A percentile compares a stretch with the other conserved stretches of the same genome.
These are phyloP conservation scores for Drosophila pegasa DNA, from an alignment of 2,888 invertebrate species.

Conservation along the genomic window DNA sequence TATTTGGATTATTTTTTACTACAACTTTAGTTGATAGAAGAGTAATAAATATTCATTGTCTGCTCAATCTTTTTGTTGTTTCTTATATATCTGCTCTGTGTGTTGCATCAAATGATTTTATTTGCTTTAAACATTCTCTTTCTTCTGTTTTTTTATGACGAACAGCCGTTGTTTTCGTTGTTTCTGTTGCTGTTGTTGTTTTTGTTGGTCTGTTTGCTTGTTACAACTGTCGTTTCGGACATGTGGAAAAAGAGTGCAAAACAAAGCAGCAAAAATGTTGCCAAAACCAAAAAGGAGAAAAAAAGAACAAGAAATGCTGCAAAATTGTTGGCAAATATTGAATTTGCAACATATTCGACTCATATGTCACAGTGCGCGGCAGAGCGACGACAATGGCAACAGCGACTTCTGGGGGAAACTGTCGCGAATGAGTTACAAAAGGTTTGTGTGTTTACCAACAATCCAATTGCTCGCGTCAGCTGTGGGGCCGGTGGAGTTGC, in stretches of 20 bases:
- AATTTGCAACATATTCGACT: conserved; percentile 83
- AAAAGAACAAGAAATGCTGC: conserved; percentile 65
- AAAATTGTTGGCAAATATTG: conserved; percentile 84
- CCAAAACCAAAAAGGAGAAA: conserved; percentile 44
- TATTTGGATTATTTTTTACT: not conserved
- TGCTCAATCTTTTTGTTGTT: not conserved
- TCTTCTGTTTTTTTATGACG: conserved; percentile 50
- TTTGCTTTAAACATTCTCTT: conserved; percentile 69
- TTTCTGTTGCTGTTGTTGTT: conserved; percentile 45
- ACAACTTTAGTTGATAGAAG: not conserved
- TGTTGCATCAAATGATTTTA: conserved; percentile 74
- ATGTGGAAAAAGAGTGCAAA: conserved; percentile 35
- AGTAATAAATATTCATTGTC: not conserved
- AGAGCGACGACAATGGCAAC: conserved; percentile 34
- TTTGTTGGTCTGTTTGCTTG: conserved; percentile 58
- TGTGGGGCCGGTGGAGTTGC: conserved; percentile 10
- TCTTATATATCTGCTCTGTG: conserved; percentile 40
- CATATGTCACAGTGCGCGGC: conserved; percentile 68
- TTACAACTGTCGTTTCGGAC: conserved; percentile 66
- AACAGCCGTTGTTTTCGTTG: conserved; percentile 28
- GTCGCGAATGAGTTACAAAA: conserved; percentile 74
- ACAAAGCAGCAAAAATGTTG: conserved; percentile 23
- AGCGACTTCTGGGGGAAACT: conserved; percentile 10
- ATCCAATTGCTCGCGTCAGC: conserved; percentile 42
- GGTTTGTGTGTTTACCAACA: conserved; percentile 81